Conservation (phyloP, 2,113 vertebrate genomes). For the Xyrauchen texanus region DNA sequence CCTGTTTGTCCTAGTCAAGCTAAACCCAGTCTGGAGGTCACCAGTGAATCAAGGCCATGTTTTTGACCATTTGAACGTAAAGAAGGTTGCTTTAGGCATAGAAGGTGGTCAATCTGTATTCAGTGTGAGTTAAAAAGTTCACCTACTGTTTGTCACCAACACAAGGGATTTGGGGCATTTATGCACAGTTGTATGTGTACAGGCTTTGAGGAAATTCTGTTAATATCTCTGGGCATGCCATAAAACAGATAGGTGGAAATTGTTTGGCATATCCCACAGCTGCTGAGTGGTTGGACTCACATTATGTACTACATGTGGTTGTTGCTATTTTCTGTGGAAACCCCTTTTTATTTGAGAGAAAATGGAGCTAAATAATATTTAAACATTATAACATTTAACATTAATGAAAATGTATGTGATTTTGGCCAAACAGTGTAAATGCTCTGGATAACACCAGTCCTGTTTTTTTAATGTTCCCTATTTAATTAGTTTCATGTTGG, state of each 20-base stretch:
- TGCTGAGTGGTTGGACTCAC: slow-evolving; percentile 55
- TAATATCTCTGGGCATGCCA: slow-evolving; percentile 59
- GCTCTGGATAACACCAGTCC: background rate
- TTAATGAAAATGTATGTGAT: too few species aligned
- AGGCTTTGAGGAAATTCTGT: slow-evolving; percentile 63
- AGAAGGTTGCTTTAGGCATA: background rate
- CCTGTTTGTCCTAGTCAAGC: slow-evolving; percentile 41
- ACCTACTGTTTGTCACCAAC: slow-evolving; percentile 55
- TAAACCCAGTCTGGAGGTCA: slow-evolving; percentile 74
- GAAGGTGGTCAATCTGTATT: slow-evolving; percentile 23
- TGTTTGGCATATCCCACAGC: slow-evolving; percentile 58
- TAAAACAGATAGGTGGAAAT: slow-evolving; percentile 59
- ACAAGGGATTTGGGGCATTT: slow-evolving; percentile 17
- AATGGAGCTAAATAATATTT: too few species aligned
- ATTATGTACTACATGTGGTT: slow-evolving; percentile 27
- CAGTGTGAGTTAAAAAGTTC: slow-evolving; percentile 61
- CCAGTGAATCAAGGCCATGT: slow-evolving; percentile 51
- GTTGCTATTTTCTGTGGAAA: slow-evolving; percentile 10
- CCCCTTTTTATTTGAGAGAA: too few species aligned
- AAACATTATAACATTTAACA: too few species aligned
- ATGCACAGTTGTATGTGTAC: slow-evolving; percentile 55
- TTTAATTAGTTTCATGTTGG: slow-evolving; percentile 3
- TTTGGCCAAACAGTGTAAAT: background rate
- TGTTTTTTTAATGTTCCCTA: background rate
- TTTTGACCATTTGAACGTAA: background rate